Evolutionary conservation across 2,113 vertebrate species (phyloP).

Genomic region (Aegotheles bennettii): DNA sequence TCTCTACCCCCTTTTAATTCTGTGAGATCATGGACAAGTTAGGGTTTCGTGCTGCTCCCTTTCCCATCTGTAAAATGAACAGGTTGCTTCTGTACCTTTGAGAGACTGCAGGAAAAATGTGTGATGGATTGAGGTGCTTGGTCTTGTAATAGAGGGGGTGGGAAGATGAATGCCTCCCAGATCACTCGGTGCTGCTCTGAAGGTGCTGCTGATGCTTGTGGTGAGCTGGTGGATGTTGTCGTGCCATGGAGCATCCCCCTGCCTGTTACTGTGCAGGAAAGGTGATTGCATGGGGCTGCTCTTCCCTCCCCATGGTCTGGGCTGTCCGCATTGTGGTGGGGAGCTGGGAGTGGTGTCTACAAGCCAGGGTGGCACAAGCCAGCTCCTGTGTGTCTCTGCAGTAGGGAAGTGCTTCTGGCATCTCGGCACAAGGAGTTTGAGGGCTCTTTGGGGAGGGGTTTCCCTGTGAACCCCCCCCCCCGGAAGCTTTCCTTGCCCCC

Average conservation of each 20-base stretch:
- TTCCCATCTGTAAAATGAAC: not conserved
- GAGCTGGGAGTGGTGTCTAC: not conserved
- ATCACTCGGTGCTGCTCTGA: not conserved
- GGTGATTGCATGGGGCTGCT: fast-evolving
- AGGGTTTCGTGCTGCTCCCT: not conserved
- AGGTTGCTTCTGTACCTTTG: not conserved
- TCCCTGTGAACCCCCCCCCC: not conserved
- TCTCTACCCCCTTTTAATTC: not conserved
- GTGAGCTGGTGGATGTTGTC: not conserved
- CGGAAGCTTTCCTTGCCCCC: not conserved
- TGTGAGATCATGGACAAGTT: fast-evolving
- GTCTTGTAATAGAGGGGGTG: not conserved
- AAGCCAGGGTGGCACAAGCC: fast-evolving
- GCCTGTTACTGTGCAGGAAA: not conserved
- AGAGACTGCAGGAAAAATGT: not conserved
- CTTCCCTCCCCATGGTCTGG: not conserved
- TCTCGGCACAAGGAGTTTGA: not conserved
- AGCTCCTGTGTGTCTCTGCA: not conserved
- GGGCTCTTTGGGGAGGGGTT: not conserved
- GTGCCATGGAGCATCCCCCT: not conserved
- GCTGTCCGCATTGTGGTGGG: not conserved
- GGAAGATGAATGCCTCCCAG: not conserved
- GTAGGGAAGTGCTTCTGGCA: not conserved
- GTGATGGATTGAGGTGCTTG: not conserved
- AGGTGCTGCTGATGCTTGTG: not conserved